Evolutionary conservation across 2,113 vertebrate genomes (phyloP).

Genomic region (Hemicordylus capensis): DNA sequence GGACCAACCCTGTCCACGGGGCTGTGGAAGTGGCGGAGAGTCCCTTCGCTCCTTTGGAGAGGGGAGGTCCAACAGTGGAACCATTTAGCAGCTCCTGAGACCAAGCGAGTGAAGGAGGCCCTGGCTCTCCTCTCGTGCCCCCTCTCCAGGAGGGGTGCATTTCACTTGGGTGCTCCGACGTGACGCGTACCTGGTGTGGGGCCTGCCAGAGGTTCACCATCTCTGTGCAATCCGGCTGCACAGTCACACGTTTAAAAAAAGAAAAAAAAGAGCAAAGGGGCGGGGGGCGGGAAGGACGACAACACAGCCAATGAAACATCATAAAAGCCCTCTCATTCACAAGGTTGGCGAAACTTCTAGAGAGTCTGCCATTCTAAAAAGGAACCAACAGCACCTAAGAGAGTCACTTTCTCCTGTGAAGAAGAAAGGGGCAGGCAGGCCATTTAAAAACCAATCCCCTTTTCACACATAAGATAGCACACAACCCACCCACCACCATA

Average conservation of each 20-base stretch:
- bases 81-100: slow-evolving; percentile 36
- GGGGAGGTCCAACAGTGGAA: rapidly evolving
- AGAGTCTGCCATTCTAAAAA: neutral
- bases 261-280: neutral
- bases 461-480: neutral
- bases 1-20: slow-evolving; percentile 61
- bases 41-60: slow-evolving; percentile 23
- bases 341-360: neutral
- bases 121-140: neutral
- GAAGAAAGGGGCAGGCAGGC: neutral
- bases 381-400: neutral
- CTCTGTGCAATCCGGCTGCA: slow-evolving; percentile 59
- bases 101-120: slow-evolving; percentile 40
- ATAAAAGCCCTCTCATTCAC: neutral
- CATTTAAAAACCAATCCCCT: neutral
- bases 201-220: slow-evolving; percentile 62
- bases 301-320: too few species aligned
- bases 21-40: slow-evolving; percentile 28
- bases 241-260: slow-evolving; percentile 9
- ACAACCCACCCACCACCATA: slow-evolving; percentile 31
- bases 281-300: neutral
- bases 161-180: slow-evolving; percentile 37
- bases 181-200: slow-evolving; percentile 65
- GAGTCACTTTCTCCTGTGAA: neutral
- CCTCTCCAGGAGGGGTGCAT: slow-evolving; percentile 62